Evolutionary conservation across 2,113 vertebrate genomes (phyloP), one percentile per base, ranked within the genome.

Genomic region (Myxocyprinus asiaticus): DNA sequence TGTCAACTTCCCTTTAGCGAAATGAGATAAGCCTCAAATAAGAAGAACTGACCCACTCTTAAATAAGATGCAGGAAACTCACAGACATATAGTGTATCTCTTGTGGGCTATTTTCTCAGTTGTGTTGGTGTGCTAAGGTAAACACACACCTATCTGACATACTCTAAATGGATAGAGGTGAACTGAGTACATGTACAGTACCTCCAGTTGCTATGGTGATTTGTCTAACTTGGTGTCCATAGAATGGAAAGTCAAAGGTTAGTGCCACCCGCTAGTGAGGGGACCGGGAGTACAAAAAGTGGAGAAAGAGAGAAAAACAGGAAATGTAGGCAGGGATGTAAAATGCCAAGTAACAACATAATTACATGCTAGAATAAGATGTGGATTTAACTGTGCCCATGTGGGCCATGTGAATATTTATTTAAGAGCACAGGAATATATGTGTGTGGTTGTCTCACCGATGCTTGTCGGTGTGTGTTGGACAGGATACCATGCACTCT

Each of bases 241-340:
- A 99, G 91, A 97, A 99, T 58, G 96, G 96, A 86, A 99, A 98
- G 81, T 98, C 94, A 59, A 99, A 98, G 53, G 96, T 97, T 62
- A 99, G 93, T 8, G 94, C 85, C 77, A 97, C 93, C 82, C 94
- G 93, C 96, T 98, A 84, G 42, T 78, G 45, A 78, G 80, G 8
- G 77, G 62, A 59, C 42, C 72, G n/a, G 69, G 5, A 51, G 12
- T 9, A 62, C 14, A 55, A 51, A 67, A 47, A 58, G 47, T 67
- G 69, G 7, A 47, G 62, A 53, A n/a, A 59, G 59, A 55, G n/a
- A 50, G 65, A 59, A 75, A 78, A 77, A 81, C 15, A 58, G 45
- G 15, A 78, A 73, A 81, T 3, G 5, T 51, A 2, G 15, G 4
- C 53, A 64, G 51, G 56, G 47, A 73, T 67, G 4, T 68, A 56